Evolutionary conservation across 2,797 vertebrate species (phyloP).

Genomic region (Phylloscopus collybita): DNA sequence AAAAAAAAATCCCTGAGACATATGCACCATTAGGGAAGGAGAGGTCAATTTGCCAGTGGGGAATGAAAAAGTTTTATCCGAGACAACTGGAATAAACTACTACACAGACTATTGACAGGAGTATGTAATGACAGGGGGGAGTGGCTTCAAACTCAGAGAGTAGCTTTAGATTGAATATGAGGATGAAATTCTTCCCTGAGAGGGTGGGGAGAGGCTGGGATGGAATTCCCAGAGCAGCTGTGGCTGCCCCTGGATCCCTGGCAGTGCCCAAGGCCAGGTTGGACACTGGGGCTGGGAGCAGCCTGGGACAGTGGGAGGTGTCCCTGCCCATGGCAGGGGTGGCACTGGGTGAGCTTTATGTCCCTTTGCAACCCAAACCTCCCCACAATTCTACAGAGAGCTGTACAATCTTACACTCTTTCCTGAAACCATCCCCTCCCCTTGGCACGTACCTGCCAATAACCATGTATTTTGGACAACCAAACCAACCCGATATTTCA

Average conservation of each 20-base stretch:
- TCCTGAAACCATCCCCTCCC: not conserved
- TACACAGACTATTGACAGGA: not conserved
- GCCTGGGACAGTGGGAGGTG: not conserved
- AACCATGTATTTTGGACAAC: rapidly evolving
- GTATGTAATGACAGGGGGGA: no score
- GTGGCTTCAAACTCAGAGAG: not conserved
- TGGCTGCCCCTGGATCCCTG: not conserved
- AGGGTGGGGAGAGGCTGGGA: not conserved
- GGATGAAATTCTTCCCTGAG: rapidly evolving
- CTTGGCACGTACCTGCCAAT: rapidly evolving
- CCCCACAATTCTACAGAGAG: not conserved
- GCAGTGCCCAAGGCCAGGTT: not conserved
- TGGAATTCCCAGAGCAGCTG: not conserved
- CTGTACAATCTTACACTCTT: not conserved
- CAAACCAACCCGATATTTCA: rapidly evolving
- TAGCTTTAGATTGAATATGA: not conserved
- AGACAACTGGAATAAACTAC: not conserved
- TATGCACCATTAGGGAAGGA: not conserved
- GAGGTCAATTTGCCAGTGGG: not conserved
- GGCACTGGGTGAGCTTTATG: rapidly evolving
- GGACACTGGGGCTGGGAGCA: not conserved
- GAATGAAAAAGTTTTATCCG: not conserved
- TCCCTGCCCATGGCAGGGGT: not conserved
- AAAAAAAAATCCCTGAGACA: not conserved
- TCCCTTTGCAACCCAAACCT: not conserved